Base-by-base conservation (phyloP, 2,113 vertebrate genomes). In the Lamprotornis superbus region DNA sequence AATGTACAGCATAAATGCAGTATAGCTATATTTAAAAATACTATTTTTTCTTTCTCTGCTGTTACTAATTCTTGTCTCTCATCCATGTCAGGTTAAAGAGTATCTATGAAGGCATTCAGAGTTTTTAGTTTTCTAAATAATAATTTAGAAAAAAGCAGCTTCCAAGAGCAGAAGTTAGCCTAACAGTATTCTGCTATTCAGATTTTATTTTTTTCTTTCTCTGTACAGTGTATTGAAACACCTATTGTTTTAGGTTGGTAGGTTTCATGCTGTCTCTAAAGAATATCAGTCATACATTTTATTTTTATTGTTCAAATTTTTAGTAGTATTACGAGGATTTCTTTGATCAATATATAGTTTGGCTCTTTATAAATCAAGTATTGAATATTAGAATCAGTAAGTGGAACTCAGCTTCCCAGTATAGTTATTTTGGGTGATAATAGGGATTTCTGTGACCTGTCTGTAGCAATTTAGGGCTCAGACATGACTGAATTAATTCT, bases 401-500 rank as follows among this genome's bases (percentile, higher is more conserved):
- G 19, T 78, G 24, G 27, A 90, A 76, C 31, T 93, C 23, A 9
- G 9, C 70, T 93, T 95, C 81, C 52, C 59, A 40, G 35, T 78
- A 27, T 46, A 61, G 56, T 95, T 96, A 64, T 84, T 91, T 89
- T 40, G 37, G 63, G 25, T 82, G 49, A 49, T 61, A 81, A 74
- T 70, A 71, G 81, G 70, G 85, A 86, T 93, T 87, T 95, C 89
- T 91, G 70, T 73, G 81, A 77, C 78, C 74, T 95, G 80, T 91
- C 91, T 89, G 16, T 88, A 77, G 79, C 56, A 84, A 71, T 89
- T 94, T 84, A 90, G 61, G 55, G 50, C 63, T 91, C 78, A 89
- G 76, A 71, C 50, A 18, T 86, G 47, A 90, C 79, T 67, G 86
- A 94, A 92, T 94, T 94, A 95, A 88, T 97, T 96, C 83, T 90